Conservation (phyloP, 2,888 invertebrate species). For the Desoria tigrina region DNA sequence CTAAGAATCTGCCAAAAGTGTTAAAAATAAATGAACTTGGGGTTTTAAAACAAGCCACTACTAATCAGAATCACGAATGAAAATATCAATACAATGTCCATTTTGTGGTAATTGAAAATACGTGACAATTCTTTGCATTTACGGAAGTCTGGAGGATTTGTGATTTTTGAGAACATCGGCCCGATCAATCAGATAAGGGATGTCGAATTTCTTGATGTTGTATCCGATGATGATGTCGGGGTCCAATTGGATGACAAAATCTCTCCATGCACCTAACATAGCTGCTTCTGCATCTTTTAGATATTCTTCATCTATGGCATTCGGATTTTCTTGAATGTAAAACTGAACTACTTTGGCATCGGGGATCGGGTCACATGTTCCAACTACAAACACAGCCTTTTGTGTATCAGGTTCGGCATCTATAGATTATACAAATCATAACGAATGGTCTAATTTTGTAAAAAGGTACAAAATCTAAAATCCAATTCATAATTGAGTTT, state of each 20-base stretch:
- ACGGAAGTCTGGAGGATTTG: constrained; percentile 12
- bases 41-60: constrained; percentile 5
- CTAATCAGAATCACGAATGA: not conserved
- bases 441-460: too few relatives aligned
- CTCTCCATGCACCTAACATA: constrained; percentile 38
- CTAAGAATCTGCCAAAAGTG: constrained; percentile 33
- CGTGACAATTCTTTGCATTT: not conserved
- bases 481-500: too few relatives aligned
- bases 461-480: too few relatives aligned
- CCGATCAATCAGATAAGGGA: constrained; percentile 41
- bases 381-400: constrained; percentile 31
- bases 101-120: not conserved
- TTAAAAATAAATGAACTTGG: too few relatives aligned
- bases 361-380: constrained; percentile 31
- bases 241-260: constrained; percentile 37
- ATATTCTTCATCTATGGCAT: not conserved
- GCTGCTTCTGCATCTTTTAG: constrained; percentile 23
- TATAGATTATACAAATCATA: too few relatives aligned
- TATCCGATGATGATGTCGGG: constrained; percentile 48
- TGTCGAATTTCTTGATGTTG: constrained; percentile 47
- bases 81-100: not conserved
- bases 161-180: constrained; percentile 20
- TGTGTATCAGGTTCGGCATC: too few relatives aligned
- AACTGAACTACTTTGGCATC: constrained; percentile 36
- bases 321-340: constrained; percentile 15